Base-by-base conservation (phyloP, 2,888 invertebrate genomes). In the Lithophane semibrunnea region DNA sequence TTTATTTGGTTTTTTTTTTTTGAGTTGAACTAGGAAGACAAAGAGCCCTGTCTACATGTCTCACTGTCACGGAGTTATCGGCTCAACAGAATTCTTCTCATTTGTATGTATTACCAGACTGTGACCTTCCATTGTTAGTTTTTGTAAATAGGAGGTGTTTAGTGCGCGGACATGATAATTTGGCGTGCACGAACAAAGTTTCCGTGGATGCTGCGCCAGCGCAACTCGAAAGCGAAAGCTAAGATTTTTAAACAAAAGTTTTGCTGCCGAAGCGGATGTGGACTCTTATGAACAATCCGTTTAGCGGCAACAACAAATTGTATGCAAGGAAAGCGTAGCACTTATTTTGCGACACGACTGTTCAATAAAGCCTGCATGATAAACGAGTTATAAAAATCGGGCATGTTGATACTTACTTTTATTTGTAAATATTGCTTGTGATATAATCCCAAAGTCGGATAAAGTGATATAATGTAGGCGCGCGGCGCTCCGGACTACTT, bases 381-480 rank as follows among this genome's bases (percentile, higher is more conserved):
- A 79, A 84, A 85, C 82, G 68, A 70, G 79, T 86, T 82, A 78
- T 85, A 80, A 84, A 74, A 74, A 84, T 86, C 76, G 54, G 68
- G 44, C 63, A 65, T 81, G 65, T 83, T 73, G 83, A 75, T 75
- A 79, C 64, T 77, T 86, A 82, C 74, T 80, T 84, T 88, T 88
- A 86, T 91, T 91, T 90, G 86, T 90, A 91, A 90, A 89, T 88
- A 88, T 88, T 85, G 79, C 84, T 80, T 90, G 92, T 96, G 95
- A 96, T 95, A 95, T 96, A 96, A 96, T 94, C 93, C 92, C 86
- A 90, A 90, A 90, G 91, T 91, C 93, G 92, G 93, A 95, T 95
- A 92, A 93, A 94, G 93, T 96, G 95, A 96, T 96, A 96, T 96
- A 96, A 96, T 94, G 93, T 94, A 96, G 95, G 94, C 95, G 92